Percentiles rank a stretch among this genome's conserved stretches.
Conservation (phyloP, 2,113 vertebrate species). For the Petrocephalus microphthalmus region DNA sequence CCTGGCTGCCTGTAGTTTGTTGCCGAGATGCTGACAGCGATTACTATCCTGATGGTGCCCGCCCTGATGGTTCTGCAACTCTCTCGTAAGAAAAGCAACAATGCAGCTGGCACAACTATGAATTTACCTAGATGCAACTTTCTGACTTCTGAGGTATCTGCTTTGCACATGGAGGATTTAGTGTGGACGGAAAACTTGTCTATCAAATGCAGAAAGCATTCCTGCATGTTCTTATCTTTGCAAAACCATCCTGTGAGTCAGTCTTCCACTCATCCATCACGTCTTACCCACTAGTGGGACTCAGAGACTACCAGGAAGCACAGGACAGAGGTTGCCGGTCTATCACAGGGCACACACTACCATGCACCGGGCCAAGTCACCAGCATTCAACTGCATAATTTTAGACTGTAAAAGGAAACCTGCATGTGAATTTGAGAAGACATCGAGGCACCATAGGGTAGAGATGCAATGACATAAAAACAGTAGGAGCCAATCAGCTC, state of each 20-base stretch:
- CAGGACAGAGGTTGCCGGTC: background rate
- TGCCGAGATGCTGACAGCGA: background rate
- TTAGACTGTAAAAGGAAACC: background rate
- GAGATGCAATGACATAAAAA: background rate
- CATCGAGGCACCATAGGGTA: background rate
- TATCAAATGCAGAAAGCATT: background rate
- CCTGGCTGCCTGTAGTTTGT: conserved; percentile 19
- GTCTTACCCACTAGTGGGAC: background rate
- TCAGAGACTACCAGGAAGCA: background rate
- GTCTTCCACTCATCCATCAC: background rate
- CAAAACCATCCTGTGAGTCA: background rate
- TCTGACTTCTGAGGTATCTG: background rate
- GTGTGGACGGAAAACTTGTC: background rate
- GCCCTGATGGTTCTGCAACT: background rate
- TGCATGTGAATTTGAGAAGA: background rate
- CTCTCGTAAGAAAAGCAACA: background rate
- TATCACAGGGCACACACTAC: background rate
- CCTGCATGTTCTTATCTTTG: background rate
- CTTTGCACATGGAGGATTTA: background rate
- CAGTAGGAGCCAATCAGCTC: background rate
- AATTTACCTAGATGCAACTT: background rate
- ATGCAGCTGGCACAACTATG: background rate
- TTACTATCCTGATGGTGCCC: background rate
- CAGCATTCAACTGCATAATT: background rate
- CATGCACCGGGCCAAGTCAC: background rate